Percentiles rank a stretch among this genome's conserved stretches.
Conservation (phyloP, 1,140 invertebrate species). For the Zaprionus camerounensis region DNA sequence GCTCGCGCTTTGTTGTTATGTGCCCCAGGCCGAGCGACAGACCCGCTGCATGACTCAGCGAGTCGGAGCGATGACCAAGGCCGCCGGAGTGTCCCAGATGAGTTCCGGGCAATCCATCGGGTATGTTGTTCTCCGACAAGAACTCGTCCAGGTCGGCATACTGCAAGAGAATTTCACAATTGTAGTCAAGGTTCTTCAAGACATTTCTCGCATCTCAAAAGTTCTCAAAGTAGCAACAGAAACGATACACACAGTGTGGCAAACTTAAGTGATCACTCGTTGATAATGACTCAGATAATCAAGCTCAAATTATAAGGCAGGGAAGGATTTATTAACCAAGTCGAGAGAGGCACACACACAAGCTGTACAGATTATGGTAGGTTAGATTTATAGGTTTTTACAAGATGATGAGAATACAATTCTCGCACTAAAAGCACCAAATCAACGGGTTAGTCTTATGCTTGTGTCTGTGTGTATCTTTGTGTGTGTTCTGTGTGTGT, state of each 20-base stretch:
- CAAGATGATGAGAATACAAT: constrained; percentile 73
- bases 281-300: background rate
- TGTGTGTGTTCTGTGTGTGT: constrained; percentile 13
- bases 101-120: constrained; percentile 89
- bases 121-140: constrained; percentile 96
- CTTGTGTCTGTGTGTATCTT: background rate
- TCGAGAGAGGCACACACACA: constrained; percentile 18
- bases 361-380: constrained; percentile 27
- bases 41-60: constrained; percentile 85
- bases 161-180: constrained; percentile 70
- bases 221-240: constrained; percentile 28
- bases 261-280: background rate
- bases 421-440: constrained; percentile 76
- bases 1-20: constrained; percentile 90
- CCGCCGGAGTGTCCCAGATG: constrained; percentile 86
- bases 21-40: constrained; percentile 86
- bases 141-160: constrained; percentile 99
- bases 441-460: constrained; percentile 55
- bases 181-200: background rate
- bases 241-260: constrained; percentile 5
- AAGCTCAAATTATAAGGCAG: background rate
- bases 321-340: constrained; percentile 18
- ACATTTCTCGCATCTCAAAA: constrained; percentile 10
- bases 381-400: constrained; percentile 8
- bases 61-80: constrained; percentile 84